These are phyloP conservation scores for Nyctibius bracteatus DNA, from an alignment of 2,113 vertebrate genomes.

Conservation along the genomic window DNA sequence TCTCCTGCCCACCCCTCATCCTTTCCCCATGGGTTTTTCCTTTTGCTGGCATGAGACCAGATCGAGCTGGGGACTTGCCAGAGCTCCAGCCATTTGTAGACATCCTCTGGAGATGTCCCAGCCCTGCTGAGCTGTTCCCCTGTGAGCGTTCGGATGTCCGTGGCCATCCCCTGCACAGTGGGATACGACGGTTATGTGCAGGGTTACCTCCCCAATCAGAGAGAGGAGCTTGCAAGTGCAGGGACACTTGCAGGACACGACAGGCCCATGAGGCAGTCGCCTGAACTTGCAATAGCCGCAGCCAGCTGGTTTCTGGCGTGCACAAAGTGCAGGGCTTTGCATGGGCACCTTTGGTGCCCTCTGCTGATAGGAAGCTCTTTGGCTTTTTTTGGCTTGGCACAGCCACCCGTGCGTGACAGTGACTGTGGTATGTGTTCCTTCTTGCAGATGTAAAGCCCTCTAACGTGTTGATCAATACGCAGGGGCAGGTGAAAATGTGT, in stretches of 20 bases:
- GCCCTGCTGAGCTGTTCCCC: not conserved
- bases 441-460: slow-evolving; percentile 94
- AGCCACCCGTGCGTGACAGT: not conserved
- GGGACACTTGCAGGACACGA: not conserved
- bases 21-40: not conserved
- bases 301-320: rapidly evolving
- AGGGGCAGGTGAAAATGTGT: slow-evolving; percentile 98
- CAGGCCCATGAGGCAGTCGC: not conserved
- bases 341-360: slow-evolving; percentile 12
- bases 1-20: not conserved
- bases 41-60: not conserved
- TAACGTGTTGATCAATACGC: slow-evolving; percentile 93
- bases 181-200: rapidly evolving
- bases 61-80: not conserved
- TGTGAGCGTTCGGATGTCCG: rapidly evolving
- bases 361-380: slow-evolving; percentile 12
- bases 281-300: not conserved
- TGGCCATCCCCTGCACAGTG: rapidly evolving
- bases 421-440: not conserved
- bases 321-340: rapidly evolving
- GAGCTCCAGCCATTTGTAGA: not conserved
- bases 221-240: not conserved
- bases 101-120: not conserved
- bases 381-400: not conserved
- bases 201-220: not conserved